These are phyloP conservation scores for Clarias pachynema DNA, from an alignment of 2,797 vertebrate genomes.

Conservation along the genomic window DNA sequence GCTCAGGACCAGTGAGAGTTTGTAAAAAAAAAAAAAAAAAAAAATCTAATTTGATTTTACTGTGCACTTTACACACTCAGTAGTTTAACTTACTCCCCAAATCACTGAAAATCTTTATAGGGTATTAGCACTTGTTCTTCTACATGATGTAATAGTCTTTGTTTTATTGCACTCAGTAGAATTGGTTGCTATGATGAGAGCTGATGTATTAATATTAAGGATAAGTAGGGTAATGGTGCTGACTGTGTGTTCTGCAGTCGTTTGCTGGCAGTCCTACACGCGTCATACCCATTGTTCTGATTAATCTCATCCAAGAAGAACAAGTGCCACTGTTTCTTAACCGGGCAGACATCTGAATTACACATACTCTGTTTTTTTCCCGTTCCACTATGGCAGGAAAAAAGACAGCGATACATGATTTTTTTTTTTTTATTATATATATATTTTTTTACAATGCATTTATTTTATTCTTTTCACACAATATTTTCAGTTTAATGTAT, in stretches of 20 bases:
- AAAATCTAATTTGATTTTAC: not conserved
- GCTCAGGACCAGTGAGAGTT: not conserved
- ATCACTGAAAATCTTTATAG: not conserved
- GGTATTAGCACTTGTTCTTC: not conserved
- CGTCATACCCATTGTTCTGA: conserved; percentile 7
- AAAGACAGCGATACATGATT: not conserved
- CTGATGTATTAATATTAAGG: not conserved
- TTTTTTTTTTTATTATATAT: too few species aligned
- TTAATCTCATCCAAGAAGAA: not conserved
- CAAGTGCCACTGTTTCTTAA: not conserved
- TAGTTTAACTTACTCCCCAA: not conserved
- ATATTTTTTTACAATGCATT: conserved; percentile 19
- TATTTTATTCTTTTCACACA: conserved; percentile 13
- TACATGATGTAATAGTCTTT: not conserved
- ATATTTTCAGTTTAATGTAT: not conserved
- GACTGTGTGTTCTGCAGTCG: not conserved
- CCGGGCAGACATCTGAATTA: conserved; percentile 21
- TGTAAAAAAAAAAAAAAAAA: not conserved
- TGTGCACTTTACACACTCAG: not conserved
- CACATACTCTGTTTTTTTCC: conserved; percentile 10
- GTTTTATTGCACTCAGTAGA: not conserved
- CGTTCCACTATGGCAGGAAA: not conserved
- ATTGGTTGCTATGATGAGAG: too few species aligned
- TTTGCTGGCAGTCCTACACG: not conserved
- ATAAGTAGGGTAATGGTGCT: not conserved